A percentile compares a stretch with the other conserved stretches of the same genome.
Conservation (phyloP, 2,888 invertebrate species). For the Teinopalpus imperialis region DNA sequence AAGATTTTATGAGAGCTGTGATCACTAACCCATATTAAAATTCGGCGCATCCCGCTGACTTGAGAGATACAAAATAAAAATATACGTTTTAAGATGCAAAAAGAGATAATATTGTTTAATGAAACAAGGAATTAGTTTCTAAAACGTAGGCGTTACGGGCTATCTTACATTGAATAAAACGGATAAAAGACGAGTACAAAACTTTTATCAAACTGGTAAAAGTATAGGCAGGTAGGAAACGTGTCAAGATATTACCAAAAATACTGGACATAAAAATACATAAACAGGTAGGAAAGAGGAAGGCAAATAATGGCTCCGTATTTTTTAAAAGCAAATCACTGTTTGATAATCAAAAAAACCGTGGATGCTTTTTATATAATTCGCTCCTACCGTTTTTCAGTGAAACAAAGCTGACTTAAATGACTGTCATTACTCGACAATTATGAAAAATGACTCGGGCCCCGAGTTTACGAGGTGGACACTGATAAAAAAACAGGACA, state of each 20-base stretch:
- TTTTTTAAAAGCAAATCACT: constrained; percentile 37
- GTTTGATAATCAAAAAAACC: constrained; percentile 32
- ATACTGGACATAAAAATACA: constrained; percentile 20
- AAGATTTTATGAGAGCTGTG: no score
- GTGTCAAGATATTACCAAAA: constrained; percentile 17
- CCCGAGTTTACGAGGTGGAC: constrained; percentile 48
- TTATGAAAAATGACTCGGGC: constrained; percentile 60
- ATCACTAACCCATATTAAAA: no score
- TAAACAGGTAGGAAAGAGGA: constrained; percentile 21
- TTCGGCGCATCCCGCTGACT: no score
- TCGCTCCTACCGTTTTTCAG: constrained; percentile 16
- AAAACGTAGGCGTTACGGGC: no score
- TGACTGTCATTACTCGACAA: constrained; percentile 59
- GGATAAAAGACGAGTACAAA: no score
- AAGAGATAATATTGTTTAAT: no score
- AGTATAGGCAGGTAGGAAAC: neutral
- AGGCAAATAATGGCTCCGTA: constrained; percentile 31
- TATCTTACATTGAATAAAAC: no score
- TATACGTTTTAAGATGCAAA: no score
- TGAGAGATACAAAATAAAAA: no score
- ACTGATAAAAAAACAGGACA: constrained; percentile 19
- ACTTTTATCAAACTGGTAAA: constrained; percentile 24
- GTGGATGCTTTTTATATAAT: constrained; percentile 14
- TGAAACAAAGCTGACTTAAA: constrained; percentile 45
- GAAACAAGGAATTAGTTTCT: no score